A percentile compares a stretch with the other conserved stretches of the same genome.
Conservation (phyloP, 2,797 vertebrate species). For the Propithecus perrieri region DNA sequence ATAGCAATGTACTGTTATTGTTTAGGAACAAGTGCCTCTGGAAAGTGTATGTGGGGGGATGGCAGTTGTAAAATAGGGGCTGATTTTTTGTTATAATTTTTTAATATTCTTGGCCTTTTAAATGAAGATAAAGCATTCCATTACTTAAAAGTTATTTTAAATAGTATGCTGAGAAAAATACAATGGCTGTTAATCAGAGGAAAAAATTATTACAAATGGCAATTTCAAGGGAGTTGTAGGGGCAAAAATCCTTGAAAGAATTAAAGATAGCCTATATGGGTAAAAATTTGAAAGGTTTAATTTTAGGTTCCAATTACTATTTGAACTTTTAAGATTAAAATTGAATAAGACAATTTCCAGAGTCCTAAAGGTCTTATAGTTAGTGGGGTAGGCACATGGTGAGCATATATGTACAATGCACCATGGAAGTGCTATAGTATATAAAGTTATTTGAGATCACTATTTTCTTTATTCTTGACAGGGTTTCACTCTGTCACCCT, state of each 20-base stretch:
- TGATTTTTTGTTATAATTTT: not conserved
- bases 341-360: not conserved
- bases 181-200: not conserved
- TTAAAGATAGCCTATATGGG: not conserved
- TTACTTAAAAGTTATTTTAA: slow-evolving; percentile 14
- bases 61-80: not conserved
- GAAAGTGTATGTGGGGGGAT: not conserved
- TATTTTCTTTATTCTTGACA: no score
- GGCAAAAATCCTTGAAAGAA: slow-evolving; percentile 3
- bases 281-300: not conserved
- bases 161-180: not conserved
- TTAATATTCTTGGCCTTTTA: slow-evolving; percentile 31
- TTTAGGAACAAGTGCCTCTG: not conserved
- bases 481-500: no score
- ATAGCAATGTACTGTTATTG: not conserved
- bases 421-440: not conserved
- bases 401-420: not conserved
- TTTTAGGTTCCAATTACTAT: not conserved
- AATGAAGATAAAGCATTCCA: not conserved
- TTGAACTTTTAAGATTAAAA: slow-evolving; percentile 22
- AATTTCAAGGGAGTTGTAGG: not conserved
- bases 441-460: not conserved
- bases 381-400: not conserved
- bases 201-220: slow-evolving; percentile 12
- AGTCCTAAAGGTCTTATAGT: not conserved